Percentiles rank a stretch among this genome's conserved stretches.
Conservation (phyloP, 2,113 vertebrate genomes). For the Myodes glareolus region DNA sequence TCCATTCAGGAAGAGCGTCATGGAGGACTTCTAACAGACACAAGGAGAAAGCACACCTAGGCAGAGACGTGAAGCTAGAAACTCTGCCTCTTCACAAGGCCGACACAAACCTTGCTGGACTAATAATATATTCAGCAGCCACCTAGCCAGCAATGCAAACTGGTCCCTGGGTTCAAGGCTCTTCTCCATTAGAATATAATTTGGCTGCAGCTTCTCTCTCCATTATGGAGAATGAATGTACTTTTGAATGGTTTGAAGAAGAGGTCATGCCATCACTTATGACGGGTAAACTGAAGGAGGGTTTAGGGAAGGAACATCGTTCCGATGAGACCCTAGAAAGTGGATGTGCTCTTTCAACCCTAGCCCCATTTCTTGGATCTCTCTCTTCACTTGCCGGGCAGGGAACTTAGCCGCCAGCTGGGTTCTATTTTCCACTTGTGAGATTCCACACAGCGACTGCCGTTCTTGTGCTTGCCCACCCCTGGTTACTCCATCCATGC, state of each 20-base stretch:
- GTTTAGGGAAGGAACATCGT: conserved; percentile 56
- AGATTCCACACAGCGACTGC: conserved; percentile 8
- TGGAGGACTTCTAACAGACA: neutral
- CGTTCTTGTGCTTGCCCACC: neutral
- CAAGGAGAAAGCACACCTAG: neutral
- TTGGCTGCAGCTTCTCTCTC: conserved; percentile 77
- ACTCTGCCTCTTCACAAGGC: conserved; percentile 55
- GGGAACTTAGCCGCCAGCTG: conserved; percentile 45
- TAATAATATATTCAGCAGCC: conserved; percentile 74
- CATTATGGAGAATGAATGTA: conserved; percentile 79
- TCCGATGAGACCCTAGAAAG: conserved; percentile 69
- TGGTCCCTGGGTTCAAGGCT: conserved; percentile 72
- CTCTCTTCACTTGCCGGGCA: conserved; percentile 68
- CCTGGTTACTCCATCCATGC: neutral
- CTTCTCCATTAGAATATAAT: conserved; percentile 80
- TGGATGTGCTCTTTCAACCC: conserved; percentile 43
- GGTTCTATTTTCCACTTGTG: conserved; percentile 36
- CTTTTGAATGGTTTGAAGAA: conserved; percentile 78
- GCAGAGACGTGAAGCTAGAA: conserved; percentile 26
- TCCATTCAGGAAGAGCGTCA: neutral
- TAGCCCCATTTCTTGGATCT: conserved; percentile 59
- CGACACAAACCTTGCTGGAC: conserved; percentile 45
- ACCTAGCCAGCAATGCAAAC: conserved; percentile 77
- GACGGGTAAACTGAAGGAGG: conserved; percentile 66
- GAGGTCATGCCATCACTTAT: conserved; percentile 68